Evolutionary conservation across 2,113 vertebrate genomes (phyloP).

Genomic region (Pangasianodon gigas): DNA sequence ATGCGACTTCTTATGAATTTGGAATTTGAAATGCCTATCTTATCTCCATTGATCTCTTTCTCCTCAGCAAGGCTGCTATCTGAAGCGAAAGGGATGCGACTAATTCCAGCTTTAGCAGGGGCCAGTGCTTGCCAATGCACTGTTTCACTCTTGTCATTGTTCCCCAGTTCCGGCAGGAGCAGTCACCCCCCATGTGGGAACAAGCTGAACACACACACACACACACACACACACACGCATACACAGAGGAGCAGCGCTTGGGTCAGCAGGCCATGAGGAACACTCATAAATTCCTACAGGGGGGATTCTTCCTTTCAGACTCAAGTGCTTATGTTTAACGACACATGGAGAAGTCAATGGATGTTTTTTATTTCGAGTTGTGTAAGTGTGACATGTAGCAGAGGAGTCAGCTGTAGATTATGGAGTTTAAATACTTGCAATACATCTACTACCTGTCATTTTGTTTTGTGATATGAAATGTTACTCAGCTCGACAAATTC

Average conservation of each 20-base stretch:
- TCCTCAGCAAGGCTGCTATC: background rate
- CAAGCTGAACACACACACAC: conserved; percentile 48
- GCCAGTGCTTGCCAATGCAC: conserved; percentile 63
- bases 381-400: conserved; percentile 47
- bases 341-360: conserved; percentile 56
- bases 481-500: background rate
- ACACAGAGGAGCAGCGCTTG: background rate
- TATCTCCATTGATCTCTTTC: background rate
- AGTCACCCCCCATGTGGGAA: conserved; percentile 70
- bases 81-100: conserved; percentile 65
- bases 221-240: background rate
- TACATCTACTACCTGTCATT: background rate
- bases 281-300: conserved; percentile 61
- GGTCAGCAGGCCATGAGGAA: conserved; percentile 60
- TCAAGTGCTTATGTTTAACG: conserved; percentile 60
- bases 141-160: conserved; percentile 67
- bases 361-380: background rate
- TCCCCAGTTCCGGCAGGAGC: conserved; percentile 61
- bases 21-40: background rate
- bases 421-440: background rate
- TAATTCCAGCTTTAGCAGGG: conserved; percentile 66
- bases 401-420: conserved; percentile 48
- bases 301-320: conserved; percentile 42
- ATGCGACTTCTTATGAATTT: background rate
- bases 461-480: background rate